Percentiles rank a stretch among this genome's conserved stretches.
Conservation (phyloP, 2,797 vertebrate genomes). For the Ataeniobius toweri region DNA sequence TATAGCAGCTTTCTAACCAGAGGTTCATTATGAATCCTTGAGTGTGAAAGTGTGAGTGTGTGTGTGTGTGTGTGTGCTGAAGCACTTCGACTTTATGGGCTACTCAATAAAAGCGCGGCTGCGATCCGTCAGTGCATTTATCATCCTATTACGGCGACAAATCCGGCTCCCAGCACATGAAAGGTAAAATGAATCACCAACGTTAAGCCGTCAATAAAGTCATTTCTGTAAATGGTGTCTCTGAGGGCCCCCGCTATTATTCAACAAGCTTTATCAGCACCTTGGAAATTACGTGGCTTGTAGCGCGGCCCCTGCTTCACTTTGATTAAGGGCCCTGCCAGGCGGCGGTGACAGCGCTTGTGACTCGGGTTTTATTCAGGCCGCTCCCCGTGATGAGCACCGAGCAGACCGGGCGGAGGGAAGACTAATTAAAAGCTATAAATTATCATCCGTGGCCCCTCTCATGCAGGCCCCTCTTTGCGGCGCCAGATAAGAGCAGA, state of each 20-base stretch:
- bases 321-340: constrained; percentile 98
- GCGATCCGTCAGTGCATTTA: constrained; percentile 93
- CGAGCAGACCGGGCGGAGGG: constrained; percentile 95
- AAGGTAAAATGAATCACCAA: constrained; percentile 97
- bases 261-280: constrained; percentile 98
- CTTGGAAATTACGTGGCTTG: constrained; percentile 90
- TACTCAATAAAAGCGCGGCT: constrained; percentile 90
- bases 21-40: constrained; percentile 15
- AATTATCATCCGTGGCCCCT: constrained; percentile 89
- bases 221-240: constrained; percentile 98
- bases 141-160: constrained; percentile 98
- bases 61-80: constrained; percentile 14
- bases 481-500: constrained; percentile 92
- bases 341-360: constrained; percentile 93
- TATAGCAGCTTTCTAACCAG: constrained; percentile 22
- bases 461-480: constrained; percentile 77
- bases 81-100: constrained; percentile 35
- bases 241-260: constrained; percentile 92
- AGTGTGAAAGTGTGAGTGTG: too few species aligned
- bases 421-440: constrained; percentile 99
- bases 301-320: constrained; percentile 88
- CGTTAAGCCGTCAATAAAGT: constrained; percentile 99
- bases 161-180: constrained; percentile 91
- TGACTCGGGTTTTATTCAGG: constrained; percentile 90
- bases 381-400: constrained; percentile 89